Conservation (phyloP, 2,797 vertebrate species). For the Poeciliopsis infans region DNA sequence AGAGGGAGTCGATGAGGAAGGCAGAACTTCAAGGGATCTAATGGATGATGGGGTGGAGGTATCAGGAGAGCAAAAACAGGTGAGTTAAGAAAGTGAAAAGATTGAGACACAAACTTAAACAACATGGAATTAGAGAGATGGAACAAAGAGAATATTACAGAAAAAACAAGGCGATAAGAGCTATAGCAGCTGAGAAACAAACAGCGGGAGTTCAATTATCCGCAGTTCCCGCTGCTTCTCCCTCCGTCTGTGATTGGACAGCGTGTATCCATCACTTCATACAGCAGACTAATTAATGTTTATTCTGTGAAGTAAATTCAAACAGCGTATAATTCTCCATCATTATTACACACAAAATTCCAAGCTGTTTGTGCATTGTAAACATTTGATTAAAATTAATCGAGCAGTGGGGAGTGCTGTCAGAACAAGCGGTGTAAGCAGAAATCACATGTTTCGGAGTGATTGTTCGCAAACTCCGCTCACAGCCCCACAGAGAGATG, state of each 20-base stretch:
- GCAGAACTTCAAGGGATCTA: conserved; percentile 33
- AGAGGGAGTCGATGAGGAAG: conserved; percentile 26
- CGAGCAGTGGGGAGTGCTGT: conserved; percentile 61
- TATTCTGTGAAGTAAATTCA: conserved; percentile 65
- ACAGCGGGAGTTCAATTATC: conserved; percentile 72
- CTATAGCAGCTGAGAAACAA: conserved; percentile 38
- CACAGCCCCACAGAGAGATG: conserved; percentile 53
- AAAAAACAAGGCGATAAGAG: conserved; percentile 33
- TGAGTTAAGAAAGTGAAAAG: conserved; percentile 1
- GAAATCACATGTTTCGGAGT: conserved; percentile 50
- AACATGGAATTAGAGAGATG: neutral
- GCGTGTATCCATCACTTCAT: conserved; percentile 54
- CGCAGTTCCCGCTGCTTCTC: conserved; percentile 60
- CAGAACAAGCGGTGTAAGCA: conserved; percentile 40
- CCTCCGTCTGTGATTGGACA: conserved; percentile 65
- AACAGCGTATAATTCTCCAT: conserved; percentile 64
- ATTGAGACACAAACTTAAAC: neutral
- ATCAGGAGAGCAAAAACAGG: conserved; percentile 8
- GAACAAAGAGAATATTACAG: conserved; percentile 4
- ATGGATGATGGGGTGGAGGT: conserved; percentile 25
- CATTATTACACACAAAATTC: conserved; percentile 56
- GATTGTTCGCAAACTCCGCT: conserved; percentile 47
- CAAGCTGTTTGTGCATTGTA: conserved; percentile 70
- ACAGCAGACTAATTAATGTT: conserved; percentile 69
- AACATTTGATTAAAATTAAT: conserved; percentile 79